phyloP scores from a whole-genome alignment of 2,888 invertebrate species.

The Scrobipalpa costella region DNA sequence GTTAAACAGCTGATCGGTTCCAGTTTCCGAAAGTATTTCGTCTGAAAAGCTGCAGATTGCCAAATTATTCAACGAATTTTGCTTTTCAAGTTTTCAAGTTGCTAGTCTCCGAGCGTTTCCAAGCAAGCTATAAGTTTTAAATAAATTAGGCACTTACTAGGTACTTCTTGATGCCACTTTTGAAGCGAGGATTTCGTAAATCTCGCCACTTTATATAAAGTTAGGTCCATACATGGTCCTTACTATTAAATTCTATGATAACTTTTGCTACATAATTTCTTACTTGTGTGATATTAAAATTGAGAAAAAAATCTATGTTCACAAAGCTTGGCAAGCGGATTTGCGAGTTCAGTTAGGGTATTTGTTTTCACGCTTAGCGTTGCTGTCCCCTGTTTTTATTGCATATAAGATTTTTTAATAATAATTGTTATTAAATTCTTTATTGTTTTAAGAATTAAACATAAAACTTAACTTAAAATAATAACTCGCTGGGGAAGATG shows the following conservation, averaged over 20 bases:
- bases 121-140: constrained; percentile 4
- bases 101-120: background rate
- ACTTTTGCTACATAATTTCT: background rate
- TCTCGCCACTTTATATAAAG: background rate
- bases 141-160: constrained; percentile 8
- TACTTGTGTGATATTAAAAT: too few species aligned
- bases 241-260: background rate
- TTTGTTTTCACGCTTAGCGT: too few species aligned
- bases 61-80: background rate
- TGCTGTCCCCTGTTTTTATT: too few species aligned
- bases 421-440: too few species aligned
- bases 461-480: too few species aligned
- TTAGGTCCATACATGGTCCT: background rate
- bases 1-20: background rate
- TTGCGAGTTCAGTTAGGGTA: too few species aligned
- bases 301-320: too few species aligned
- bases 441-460: too few species aligned
- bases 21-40: background rate
- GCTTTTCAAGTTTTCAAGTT: background rate
- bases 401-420: too few species aligned
- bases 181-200: constrained; percentile 3
- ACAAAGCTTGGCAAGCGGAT: too few species aligned
- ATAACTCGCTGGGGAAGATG: too few species aligned
- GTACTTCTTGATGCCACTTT: constrained; percentile 3
- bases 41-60: background rate